These are phyloP conservation scores for Gallinago solitaria DNA, from an alignment of 2,797 vertebrate species.

Conservation along the genomic window DNA sequence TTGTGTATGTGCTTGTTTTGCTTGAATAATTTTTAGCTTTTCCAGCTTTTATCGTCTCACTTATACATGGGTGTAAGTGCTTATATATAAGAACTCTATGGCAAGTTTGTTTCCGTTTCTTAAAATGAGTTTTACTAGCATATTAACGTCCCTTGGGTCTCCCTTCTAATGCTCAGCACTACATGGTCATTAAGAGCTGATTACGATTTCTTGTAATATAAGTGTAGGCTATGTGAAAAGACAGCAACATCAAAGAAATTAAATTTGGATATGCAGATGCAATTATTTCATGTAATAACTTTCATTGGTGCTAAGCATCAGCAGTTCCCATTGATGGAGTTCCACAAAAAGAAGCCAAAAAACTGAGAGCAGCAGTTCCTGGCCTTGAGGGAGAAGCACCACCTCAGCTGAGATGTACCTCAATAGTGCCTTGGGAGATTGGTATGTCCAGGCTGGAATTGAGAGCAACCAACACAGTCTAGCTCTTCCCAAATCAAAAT, in stretches of 20 bases:
- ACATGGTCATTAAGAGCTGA: neutral
- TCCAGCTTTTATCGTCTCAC: neutral
- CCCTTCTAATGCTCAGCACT: neutral
- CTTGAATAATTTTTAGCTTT: neutral
- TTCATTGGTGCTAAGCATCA: neutral
- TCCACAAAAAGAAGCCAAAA: neutral
- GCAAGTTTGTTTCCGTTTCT: neutral
- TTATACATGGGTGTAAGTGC: neutral
- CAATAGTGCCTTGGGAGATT: neutral
- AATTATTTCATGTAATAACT: neutral
- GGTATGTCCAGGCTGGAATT: neutral
- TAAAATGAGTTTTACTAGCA: neutral
- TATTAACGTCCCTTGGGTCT: neutral
- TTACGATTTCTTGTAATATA: neutral
- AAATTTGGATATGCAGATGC: neutral
- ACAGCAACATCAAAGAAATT: neutral
- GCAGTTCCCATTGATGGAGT: rapidly evolving
- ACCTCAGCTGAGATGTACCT: neutral
- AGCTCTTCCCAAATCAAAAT: neutral
- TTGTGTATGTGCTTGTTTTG: neutral
- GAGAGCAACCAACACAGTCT: neutral
- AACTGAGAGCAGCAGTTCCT: neutral
- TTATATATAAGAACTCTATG: neutral
- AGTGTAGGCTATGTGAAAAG: neutral
- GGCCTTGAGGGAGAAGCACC: neutral